Base-by-base conservation (phyloP, 2,797 vertebrate species). In the Xiphorhynchus erythropygius region DNA sequence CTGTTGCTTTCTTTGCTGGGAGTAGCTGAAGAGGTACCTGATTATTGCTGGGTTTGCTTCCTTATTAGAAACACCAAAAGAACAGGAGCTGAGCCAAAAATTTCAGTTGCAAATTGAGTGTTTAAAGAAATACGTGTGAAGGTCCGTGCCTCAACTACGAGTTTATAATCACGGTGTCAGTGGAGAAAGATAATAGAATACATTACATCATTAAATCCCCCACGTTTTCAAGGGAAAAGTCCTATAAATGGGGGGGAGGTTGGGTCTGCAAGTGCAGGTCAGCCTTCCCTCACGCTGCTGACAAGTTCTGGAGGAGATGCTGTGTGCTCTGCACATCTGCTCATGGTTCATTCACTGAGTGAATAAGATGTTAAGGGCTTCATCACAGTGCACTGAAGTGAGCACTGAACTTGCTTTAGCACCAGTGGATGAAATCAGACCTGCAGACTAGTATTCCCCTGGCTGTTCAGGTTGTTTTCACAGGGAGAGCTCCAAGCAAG, bases 151-250 rank as follows among this genome's bases (percentile, higher is more conserved):
- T 90, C 49, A 44, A 18, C 67, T 71, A 11, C 21, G 52, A 91
- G 71, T 71, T 94, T 91, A 79, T 92, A 91, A 88, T 93, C 42
- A 15, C 37, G 74, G 62, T 94, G 84, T 87, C 93, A 88, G 32
- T 69, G 49, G 47, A 79, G 50, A 60, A 81, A 65, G 82, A 71
- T 53, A 87, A 81, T 21, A 39, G 55, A 84, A 70, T 78, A 90
- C 90, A 70, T 50, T 12, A 63, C 64, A 84, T 77, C 19, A 39
- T 68, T 76, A 90, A 79, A 79, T 28, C 33, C 30, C 47, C 76
- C 28, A 76, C 0, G 4, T 92, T 85, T 80, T 70, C 28, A 69
- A 60, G n/a, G 50, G 35, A 85, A 77, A 87, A 64, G 35, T 25
- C 35, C 35, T 55, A 2, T 73, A 87, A 93, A 47, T 7, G 39